A percentile compares a stretch with the other conserved stretches of the same genome.
Conservation (phyloP, 2,797 vertebrate species). For the Pseudomugil gertrudae region DNA sequence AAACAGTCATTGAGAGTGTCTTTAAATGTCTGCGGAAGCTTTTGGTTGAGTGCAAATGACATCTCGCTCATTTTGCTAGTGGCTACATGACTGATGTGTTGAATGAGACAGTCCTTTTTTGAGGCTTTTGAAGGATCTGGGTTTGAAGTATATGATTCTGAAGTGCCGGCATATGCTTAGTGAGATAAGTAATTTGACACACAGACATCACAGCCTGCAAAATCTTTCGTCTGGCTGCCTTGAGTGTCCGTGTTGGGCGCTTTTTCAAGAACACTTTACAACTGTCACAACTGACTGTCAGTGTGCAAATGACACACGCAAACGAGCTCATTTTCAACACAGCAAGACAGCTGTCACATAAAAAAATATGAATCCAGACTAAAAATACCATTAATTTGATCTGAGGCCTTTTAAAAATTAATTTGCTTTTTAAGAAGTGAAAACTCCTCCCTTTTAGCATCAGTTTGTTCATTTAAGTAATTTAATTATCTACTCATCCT, state of each 20-base stretch:
- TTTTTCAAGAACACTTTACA: conserved; percentile 81
- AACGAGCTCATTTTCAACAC: conserved; percentile 69
- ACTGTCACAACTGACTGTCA: conserved; percentile 82
- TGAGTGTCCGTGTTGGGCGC: conserved; percentile 68
- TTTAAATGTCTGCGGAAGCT: conserved; percentile 76
- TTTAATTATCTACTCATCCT: conserved; percentile 68
- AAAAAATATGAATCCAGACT: conserved; percentile 55
- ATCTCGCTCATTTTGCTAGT: conserved; percentile 81
- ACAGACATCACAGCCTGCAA: conserved; percentile 82
- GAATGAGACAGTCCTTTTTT: conserved; percentile 69
- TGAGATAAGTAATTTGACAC: conserved; percentile 86
- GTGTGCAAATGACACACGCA: conserved; percentile 65
- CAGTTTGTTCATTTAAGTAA: conserved; percentile 71
- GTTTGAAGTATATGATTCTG: conserved; percentile 85
- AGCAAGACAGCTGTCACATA: conserved; percentile 77
- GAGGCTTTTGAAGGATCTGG: conserved; percentile 73
- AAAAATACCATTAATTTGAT: conserved; percentile 75
- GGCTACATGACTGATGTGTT: conserved; percentile 83
- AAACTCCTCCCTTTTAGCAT: conserved; percentile 54
- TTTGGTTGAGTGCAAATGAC: conserved; percentile 82
- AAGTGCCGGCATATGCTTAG: conserved; percentile 83
- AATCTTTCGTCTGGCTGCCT: conserved; percentile 78
- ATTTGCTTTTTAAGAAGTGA: conserved; percentile 71
- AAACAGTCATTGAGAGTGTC: conserved; percentile 77
- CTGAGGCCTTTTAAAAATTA: conserved; percentile 57